Evolutionary conservation across 2,797 vertebrate genomes (phyloP), one percentile per base, ranked within the genome.

Genomic region (Botia kubotai): DNA sequence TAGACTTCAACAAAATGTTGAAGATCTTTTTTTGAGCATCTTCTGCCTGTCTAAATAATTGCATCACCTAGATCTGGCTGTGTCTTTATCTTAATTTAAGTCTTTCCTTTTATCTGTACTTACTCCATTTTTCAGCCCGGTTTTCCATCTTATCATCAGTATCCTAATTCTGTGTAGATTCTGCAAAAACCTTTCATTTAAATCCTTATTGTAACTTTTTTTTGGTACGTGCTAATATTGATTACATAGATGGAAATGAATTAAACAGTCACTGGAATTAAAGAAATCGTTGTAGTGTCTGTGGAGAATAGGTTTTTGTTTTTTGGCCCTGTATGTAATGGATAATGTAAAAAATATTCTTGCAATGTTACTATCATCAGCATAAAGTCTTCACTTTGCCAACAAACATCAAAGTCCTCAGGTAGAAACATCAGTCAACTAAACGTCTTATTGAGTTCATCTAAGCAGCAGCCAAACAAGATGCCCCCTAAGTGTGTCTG

Each of bases 1-100:
- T 57, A 55, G 14, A 68, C 39, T 65, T 16, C 7, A n/a, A 58
- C 75, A 70, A 65, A 70, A 78, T 50, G 21, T 50, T 10, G 3
- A 5, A 69, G 26, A 58, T 0, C 3, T 69, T 63, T 63, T 60
- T 58, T 77, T 58, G 52, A 23, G 33, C 10, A 46, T 46, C 43
- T 33, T 11, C 55, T 21, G 19, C 23, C 57, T 5, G 57, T 58
- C 19, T 4, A 8, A 46, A 46, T 11, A 46, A 46, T 46, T 46
- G 8, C 43, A 46, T 46, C 43, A 46, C 43, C 43, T 46, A 8
- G 10, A 46, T 46, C 8, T 46, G 8, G 43, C 43, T 46, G 43
- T 46, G 43, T 46, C 10, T 46, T 46, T 46, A 46, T 46, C 2
- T 11, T 10, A 46, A 26, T 26, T 26, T 26, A 46, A 46, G 2